Evolutionary conservation across 2,888 invertebrate species (phyloP).

Genomic region (Hemithea aestivaria): DNA sequence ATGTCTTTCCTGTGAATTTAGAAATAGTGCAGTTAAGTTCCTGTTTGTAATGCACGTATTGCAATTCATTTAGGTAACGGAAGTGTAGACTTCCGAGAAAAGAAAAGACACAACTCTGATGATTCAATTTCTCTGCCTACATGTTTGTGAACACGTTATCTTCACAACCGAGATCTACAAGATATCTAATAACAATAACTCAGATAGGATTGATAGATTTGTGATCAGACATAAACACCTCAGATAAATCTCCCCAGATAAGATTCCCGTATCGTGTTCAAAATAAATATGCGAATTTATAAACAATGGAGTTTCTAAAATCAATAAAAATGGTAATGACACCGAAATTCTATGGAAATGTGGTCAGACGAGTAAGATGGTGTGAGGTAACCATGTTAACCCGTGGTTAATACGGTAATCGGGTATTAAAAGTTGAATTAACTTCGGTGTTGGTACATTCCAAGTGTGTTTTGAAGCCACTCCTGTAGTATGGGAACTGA

Average conservation of each 20-base stretch:
- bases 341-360: slow-evolving; percentile 1
- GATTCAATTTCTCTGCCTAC: background rate
- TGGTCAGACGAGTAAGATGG: slow-evolving; percentile 3
- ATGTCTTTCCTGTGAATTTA: too few species aligned
- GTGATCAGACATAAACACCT: slow-evolving; percentile 17
- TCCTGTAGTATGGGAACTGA: slow-evolving; percentile 16
- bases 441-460: slow-evolving; percentile 25
- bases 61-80: too few species aligned
- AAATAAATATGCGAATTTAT: slow-evolving; percentile 2
- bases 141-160: slow-evolving; percentile 2
- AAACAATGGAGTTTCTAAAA: background rate
- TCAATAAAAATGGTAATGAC: slow-evolving; percentile 1
- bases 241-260: slow-evolving; percentile 14
- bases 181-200: slow-evolving; percentile 11
- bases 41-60: too few species aligned
- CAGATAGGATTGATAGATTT: slow-evolving; percentile 17
- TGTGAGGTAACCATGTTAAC: slow-evolving; percentile 1
- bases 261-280: slow-evolving; percentile 4
- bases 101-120: too few species aligned
- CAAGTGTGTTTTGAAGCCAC: slow-evolving; percentile 18
- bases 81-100: too few species aligned
- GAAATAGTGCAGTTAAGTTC: too few species aligned
- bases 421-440: slow-evolving; percentile 28
- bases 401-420: slow-evolving; percentile 29
- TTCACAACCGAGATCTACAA: slow-evolving; percentile 6